These are phyloP conservation scores for Ommatoiulus sabulosus DNA, from an alignment of 2,888 invertebrate species.

Conservation along the genomic window DNA sequence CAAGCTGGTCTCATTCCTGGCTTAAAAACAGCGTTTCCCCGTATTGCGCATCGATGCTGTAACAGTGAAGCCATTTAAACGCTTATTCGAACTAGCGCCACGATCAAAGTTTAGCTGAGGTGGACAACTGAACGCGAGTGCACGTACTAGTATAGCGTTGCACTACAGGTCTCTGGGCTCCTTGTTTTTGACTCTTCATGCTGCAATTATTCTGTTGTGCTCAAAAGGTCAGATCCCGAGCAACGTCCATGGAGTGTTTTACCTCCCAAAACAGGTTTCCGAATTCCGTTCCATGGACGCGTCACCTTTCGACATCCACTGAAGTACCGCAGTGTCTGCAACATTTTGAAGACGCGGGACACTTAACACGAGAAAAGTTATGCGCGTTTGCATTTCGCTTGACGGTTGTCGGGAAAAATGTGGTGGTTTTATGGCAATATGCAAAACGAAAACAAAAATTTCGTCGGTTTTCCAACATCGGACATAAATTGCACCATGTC, in stretches of 20 bases:
- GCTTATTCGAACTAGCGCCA: not conserved
- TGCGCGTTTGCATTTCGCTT: not conserved
- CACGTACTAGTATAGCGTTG: too few species aligned
- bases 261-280: not conserved
- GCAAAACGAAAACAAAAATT: not conserved
- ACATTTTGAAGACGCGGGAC: not conserved
- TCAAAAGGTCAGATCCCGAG: not conserved
- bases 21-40: not conserved
- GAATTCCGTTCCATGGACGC: conserved; percentile 6
- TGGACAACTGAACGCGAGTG: too few species aligned
- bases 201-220: too few species aligned
- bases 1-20: not conserved
- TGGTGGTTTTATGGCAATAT: conserved; percentile 28
- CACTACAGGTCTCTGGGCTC: too few species aligned
- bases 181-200: too few species aligned
- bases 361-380: not conserved
- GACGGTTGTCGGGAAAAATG: conserved; percentile 6
- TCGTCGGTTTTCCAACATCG: not conserved
- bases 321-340: not conserved
- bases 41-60: not conserved
- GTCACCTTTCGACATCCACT: not conserved
- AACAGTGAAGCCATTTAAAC: not conserved
- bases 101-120: not conserved
- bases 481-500: not conserved
- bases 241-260: not conserved